Conservation (phyloP, 2,797 vertebrate genomes). For the Tachyglossus aculeatus region DNA sequence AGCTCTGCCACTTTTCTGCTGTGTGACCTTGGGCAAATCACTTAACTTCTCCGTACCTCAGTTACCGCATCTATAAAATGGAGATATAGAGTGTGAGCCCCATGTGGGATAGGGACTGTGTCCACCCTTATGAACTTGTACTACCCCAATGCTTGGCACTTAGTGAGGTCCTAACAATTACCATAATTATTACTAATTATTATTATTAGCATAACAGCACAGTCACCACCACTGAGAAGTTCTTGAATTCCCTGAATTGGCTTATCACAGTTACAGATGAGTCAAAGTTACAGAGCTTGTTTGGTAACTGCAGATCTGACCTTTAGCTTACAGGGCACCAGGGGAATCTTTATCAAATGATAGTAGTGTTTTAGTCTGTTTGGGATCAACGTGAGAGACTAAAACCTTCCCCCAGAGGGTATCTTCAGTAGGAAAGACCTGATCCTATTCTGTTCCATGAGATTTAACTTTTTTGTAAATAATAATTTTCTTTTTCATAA, state of each 20-base stretch:
- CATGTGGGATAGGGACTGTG: too few relatives aligned
- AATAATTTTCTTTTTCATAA: conserved; percentile 19
- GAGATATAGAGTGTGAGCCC: too few relatives aligned
- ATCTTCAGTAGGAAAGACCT: conserved; percentile 49
- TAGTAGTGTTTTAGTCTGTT: conserved; percentile 58
- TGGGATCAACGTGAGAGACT: conserved; percentile 53
- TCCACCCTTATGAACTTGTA: too few relatives aligned
- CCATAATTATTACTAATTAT: too few relatives aligned
- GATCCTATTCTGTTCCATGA: conserved; percentile 47
- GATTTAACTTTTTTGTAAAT: conserved; percentile 40
- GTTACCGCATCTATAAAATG: too few relatives aligned
- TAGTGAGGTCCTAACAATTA: too few relatives aligned
- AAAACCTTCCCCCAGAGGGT: conserved; percentile 46
- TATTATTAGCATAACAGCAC: neutral
- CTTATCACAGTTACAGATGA: conserved; percentile 47
- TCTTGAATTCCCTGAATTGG: neutral
- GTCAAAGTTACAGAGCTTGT: conserved; percentile 41
- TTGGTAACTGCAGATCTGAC: conserved; percentile 66
- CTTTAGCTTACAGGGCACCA: conserved; percentile 67
- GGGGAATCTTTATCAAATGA: conserved; percentile 62
- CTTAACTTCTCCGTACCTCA: too few relatives aligned
- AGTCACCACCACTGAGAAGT: neutral
- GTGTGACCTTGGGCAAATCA: too few relatives aligned
- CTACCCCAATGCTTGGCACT: too few relatives aligned
- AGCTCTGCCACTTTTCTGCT: too few relatives aligned